Evolutionary conservation across 2,113 vertebrate genomes (phyloP).

Genomic region (Noctilio leporinus): DNA sequence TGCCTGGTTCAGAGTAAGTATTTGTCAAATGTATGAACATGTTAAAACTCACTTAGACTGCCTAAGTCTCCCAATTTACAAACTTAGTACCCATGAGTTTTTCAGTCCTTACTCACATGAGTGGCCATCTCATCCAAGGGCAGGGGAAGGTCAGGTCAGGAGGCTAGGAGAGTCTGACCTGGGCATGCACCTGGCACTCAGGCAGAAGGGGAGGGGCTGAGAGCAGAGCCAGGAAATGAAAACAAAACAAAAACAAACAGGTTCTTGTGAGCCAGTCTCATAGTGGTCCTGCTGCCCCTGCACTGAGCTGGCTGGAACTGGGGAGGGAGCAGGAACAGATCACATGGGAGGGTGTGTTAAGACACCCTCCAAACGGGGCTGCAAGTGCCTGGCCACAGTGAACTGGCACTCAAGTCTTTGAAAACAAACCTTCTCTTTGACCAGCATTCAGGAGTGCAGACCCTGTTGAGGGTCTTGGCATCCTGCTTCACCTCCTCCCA

Average conservation of each 20-base stretch:
- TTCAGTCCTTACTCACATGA: background rate
- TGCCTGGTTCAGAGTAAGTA: background rate
- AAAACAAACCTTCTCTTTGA: background rate
- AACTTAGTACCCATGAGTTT: background rate
- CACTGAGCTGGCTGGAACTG: background rate
- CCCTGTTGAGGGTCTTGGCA: background rate
- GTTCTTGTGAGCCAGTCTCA: background rate
- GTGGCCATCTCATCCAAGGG: background rate
- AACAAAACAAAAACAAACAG: no score
- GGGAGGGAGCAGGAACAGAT: background rate
- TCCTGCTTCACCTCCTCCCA: background rate
- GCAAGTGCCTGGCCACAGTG: fast-evolving
- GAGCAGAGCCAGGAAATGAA: background rate
- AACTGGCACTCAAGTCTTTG: background rate
- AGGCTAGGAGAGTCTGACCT: background rate
- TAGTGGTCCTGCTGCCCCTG: fast-evolving
- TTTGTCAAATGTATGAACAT: background rate
- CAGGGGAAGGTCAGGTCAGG: background rate
- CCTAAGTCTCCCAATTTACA: background rate
- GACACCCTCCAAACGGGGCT: background rate
- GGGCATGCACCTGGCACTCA: fast-evolving
- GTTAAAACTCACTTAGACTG: background rate
- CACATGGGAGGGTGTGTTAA: background rate
- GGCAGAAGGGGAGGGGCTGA: background rate
- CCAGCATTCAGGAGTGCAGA: background rate